A percentile compares a stretch with the other conserved stretches of the same genome.
Conservation (phyloP, 2,797 vertebrate species). For the Hozukius guyotensis region DNA sequence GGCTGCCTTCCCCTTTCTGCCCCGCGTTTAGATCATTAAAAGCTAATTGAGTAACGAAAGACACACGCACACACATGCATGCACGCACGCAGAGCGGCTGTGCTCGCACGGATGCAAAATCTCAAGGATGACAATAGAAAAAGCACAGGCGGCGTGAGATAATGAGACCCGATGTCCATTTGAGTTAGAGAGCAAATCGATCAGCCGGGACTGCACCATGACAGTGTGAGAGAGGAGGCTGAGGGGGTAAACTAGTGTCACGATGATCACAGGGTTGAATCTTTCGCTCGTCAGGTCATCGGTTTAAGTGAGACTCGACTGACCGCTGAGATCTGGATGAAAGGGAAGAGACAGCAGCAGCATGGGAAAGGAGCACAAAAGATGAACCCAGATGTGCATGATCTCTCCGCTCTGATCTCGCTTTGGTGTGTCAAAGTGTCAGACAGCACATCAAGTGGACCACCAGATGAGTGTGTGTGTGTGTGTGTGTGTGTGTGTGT, state of each 20-base stretch:
- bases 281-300: slow-evolving; percentile 27
- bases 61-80: neutral
- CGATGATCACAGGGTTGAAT: slow-evolving; percentile 15
- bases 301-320: neutral
- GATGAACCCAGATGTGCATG: neutral
- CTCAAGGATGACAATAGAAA: slow-evolving; percentile 45
- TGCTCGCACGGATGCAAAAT: slow-evolving; percentile 26
- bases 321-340: slow-evolving; percentile 17
- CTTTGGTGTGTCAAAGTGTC: slow-evolving; percentile 16
- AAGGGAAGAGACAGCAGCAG: neutral
- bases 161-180: slow-evolving; percentile 54
- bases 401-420: neutral
- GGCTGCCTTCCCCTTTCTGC: slow-evolving; percentile 37
- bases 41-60: slow-evolving; percentile 56
- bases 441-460: neutral
- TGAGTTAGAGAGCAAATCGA: slow-evolving; percentile 53
- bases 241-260: slow-evolving; percentile 24
- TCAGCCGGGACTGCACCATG: slow-evolving; percentile 47
- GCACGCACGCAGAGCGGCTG: neutral
- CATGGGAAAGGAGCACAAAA: neutral
- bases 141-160: slow-evolving; percentile 27
- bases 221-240: slow-evolving; percentile 17
- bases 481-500: neutral
- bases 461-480: slow-evolving; percentile 4
- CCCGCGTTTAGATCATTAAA: slow-evolving; percentile 64